Conservation (phyloP, 2,113 vertebrate species). For the Psettodes erumei region DNA sequence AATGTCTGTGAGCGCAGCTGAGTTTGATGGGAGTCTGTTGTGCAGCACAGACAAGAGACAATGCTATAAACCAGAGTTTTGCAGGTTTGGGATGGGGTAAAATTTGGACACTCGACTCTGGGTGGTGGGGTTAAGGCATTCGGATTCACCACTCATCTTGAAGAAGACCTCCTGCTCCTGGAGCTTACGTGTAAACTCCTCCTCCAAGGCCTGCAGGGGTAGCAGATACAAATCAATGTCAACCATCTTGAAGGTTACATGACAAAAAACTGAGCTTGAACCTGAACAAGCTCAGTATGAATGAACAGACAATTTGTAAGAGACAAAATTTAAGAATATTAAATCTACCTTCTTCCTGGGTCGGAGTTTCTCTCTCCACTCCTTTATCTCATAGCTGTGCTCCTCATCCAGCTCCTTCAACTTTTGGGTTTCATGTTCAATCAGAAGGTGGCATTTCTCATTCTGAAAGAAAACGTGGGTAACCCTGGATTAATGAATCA, state of each 20-base stretch:
- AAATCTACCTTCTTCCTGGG: slow-evolving; percentile 94
- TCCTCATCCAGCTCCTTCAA: slow-evolving; percentile 98
- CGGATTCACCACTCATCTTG: slow-evolving; percentile 98
- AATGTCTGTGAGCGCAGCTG: slow-evolving; percentile 21
- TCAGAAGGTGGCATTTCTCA: slow-evolving; percentile 97
- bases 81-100: slow-evolving; percentile 95
- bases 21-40: slow-evolving; percentile 13
- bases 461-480: slow-evolving; percentile 85
- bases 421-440: slow-evolving; percentile 98
- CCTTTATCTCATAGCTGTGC: slow-evolving; percentile 94
- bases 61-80: slow-evolving; percentile 88
- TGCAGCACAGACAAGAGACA: neutral
- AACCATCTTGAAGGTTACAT: neutral
- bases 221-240: slow-evolving; percentile 54
- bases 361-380: slow-evolving; percentile 96
- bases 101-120: slow-evolving; percentile 99
- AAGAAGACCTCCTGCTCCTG: slow-evolving; percentile 99
- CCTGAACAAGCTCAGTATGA: neutral
- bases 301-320: neutral
- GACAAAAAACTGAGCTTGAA: neutral
- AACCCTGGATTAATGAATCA: neutral
- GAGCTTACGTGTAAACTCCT: slow-evolving; percentile 96
- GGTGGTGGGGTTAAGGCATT: slow-evolving; percentile 98
- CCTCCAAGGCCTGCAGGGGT: slow-evolving; percentile 91
- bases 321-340: neutral